These are phyloP conservation scores for Lordiphosa clarofinis DNA, from an alignment of 1,140 invertebrate species.

Conservation along the genomic window DNA sequence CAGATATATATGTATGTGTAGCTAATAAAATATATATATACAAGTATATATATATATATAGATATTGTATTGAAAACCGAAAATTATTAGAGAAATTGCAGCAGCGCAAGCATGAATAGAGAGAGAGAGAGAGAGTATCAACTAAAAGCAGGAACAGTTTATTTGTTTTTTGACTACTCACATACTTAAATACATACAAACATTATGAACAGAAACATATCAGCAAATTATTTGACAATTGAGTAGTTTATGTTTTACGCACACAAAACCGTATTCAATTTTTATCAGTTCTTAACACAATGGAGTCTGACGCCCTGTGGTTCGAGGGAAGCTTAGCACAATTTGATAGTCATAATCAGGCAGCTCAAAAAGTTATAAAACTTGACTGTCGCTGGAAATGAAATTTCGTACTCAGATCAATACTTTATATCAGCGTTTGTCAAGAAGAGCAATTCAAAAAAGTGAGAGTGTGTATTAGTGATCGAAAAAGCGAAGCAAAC, in stretches of 20 bases:
- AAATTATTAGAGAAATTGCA: conserved; percentile 20
- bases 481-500: too few species aligned
- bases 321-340: too few species aligned
- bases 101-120: not conserved
- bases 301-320: too few species aligned
- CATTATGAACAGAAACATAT: conserved; percentile 68
- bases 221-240: conserved; percentile 65
- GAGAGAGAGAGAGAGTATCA: conserved; percentile 2
- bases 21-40: conserved; percentile 24
- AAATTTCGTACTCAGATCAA: too few species aligned
- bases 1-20: conserved; percentile 37
- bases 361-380: too few species aligned
- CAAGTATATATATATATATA: conserved; percentile 19
- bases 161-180: conserved; percentile 12
- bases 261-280: conserved; percentile 2
- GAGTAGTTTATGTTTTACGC: conserved; percentile 37
- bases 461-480: too few species aligned
- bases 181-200: conserved; percentile 25
- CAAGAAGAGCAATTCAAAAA: too few species aligned
- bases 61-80: conserved; percentile 11
- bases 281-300: too few species aligned
- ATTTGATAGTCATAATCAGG: too few species aligned
- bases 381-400: too few species aligned
- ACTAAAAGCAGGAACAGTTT: conserved; percentile 20
- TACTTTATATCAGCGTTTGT: too few species aligned